These are phyloP conservation scores for Nudaria mundana DNA, from an alignment of 2,888 invertebrate genomes.

Conservation along the genomic window DNA sequence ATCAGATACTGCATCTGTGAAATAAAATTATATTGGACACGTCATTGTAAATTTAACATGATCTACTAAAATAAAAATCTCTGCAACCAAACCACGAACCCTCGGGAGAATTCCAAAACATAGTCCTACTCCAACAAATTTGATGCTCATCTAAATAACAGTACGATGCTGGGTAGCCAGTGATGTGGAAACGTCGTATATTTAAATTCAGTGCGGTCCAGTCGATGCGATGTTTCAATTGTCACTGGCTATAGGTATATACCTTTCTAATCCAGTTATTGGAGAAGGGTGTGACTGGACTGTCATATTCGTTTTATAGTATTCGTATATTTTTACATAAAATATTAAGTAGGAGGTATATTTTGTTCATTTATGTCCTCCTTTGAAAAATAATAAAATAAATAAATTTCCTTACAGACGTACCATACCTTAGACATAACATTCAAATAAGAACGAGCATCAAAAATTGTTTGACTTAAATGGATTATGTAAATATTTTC, in stretches of 20 bases:
- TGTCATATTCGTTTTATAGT: slow-evolving; percentile 12
- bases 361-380: too few species aligned
- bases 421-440: too few species aligned
- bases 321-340: neutral
- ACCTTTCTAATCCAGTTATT: slow-evolving; percentile 69
- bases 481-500: too few species aligned
- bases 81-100: slow-evolving; percentile 26
- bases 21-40: too few species aligned
- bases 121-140: slow-evolving; percentile 49
- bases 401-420: too few species aligned
- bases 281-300: slow-evolving; percentile 54
- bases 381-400: too few species aligned
- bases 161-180: slow-evolving; percentile 47
- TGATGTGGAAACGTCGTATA: slow-evolving; percentile 60
- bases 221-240: slow-evolving; percentile 68
- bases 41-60: too few species aligned
- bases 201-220: slow-evolving; percentile 72
- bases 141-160: slow-evolving; percentile 61
- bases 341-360: too few species aligned
- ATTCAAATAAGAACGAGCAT: too few species aligned
- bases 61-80: slow-evolving; percentile 32
- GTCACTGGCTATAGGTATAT: slow-evolving; percentile 54
- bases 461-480: too few species aligned
- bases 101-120: slow-evolving; percentile 32
- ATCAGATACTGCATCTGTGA: too few species aligned